Evolutionary conservation across 2,113 vertebrate species (phyloP).

Genomic region (Pagrus major): DNA sequence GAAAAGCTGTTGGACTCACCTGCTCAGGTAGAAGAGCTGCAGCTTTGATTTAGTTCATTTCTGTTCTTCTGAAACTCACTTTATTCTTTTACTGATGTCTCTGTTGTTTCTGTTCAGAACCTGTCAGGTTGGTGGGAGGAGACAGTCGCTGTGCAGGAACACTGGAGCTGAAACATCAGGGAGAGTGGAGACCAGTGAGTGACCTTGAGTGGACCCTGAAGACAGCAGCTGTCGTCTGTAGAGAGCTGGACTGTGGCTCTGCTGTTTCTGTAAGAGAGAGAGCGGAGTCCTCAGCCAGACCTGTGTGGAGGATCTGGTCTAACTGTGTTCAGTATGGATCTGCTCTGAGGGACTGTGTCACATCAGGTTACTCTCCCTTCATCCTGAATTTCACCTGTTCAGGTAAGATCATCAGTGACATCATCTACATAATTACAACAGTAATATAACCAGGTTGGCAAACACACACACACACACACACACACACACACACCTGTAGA

Average conservation of each 20-base stretch:
- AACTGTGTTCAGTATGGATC: neutral
- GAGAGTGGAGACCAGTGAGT: neutral
- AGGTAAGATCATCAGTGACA: neutral
- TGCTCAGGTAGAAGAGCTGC: too few species aligned
- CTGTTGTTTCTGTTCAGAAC: conserved; percentile 4
- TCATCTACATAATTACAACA: too few species aligned
- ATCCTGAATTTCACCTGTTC: neutral
- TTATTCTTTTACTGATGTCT: neutral
- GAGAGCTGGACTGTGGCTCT: neutral
- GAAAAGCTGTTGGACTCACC: too few species aligned
- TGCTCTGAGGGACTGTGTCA: neutral
- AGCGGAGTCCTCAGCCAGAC: neutral
- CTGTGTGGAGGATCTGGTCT: rapidly evolving
- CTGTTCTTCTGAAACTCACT: neutral
- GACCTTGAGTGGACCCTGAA: neutral
- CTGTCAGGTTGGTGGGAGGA: conserved; percentile 9
- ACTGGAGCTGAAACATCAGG: neutral
- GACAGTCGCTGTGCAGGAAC: neutral
- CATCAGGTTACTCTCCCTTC: neutral
- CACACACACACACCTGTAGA: too few species aligned
- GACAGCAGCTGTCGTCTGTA: neutral
- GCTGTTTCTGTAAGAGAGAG: too few species aligned
- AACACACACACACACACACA: too few species aligned
- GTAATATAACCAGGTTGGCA: too few species aligned
- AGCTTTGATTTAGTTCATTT: too few species aligned